Conservation (phyloP, 1,140 invertebrate genomes). For the Magallana ariakensis region DNA sequence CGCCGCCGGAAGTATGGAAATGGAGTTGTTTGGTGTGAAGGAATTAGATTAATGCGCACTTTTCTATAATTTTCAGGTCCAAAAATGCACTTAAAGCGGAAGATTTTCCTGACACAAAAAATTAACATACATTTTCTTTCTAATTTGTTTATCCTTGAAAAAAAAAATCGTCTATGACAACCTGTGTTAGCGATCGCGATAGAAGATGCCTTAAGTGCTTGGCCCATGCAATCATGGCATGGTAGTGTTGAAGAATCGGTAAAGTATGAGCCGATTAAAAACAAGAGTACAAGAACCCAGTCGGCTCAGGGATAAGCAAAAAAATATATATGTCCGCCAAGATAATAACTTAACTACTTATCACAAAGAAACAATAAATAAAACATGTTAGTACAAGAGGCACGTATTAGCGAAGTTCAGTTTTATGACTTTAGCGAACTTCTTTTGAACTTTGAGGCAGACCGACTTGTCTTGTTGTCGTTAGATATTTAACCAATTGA, state of each 20-base stretch:
- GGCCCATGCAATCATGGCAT: not conserved
- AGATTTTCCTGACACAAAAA: slow-evolving; percentile 10
- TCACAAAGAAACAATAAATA: not conserved
- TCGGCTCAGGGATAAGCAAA: slow-evolving; percentile 28
- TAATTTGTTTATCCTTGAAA: slow-evolving; percentile 18
- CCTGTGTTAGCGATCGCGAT: not conserved
- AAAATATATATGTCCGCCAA: not conserved
- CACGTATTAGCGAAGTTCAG: not conserved
- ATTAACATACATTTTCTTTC: not conserved
- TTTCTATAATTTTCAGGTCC: not conserved
- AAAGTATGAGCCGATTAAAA: not conserved
- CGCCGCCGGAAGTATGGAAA: not conserved
- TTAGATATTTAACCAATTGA: slow-evolving; percentile 22
- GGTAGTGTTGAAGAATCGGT: not conserved
- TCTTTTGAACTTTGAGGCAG: slow-evolving; percentile 36
- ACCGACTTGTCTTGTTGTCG: slow-evolving; percentile 26
- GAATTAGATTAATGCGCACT: slow-evolving; percentile 16
- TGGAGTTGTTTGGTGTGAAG: not conserved
- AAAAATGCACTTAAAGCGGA: not conserved
- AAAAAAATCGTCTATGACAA: not conserved
- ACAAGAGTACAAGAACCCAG: slow-evolving; percentile 11
- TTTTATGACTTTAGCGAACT: slow-evolving; percentile 22
- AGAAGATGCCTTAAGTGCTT: not conserved
- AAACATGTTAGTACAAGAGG: not conserved
- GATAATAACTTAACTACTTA: slow-evolving; percentile 7